Base-by-base conservation (phyloP, 2,797 vertebrate species). In the Pipistrellus pipistrellus region DNA sequence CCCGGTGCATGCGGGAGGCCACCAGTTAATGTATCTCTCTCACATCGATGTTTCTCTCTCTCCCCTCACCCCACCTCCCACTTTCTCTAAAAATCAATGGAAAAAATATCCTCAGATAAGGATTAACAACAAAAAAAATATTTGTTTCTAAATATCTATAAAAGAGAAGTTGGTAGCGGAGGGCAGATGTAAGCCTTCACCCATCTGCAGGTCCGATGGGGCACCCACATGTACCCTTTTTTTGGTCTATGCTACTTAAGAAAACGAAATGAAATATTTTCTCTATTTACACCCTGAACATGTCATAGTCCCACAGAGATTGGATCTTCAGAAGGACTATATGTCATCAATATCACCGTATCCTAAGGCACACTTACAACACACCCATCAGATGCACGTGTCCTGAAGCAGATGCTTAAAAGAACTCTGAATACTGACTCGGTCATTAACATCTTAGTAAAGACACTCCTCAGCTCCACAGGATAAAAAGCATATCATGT, bases 371-470 rank as follows among this genome's bases (percentile, higher is more conserved):
- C 30, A 17, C 15, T 53, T 53, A 25, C 20, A 72, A 93, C 81
- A 38, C 14, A 51, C 38, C 71, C n/a, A 64, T 25, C 23, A n/a
- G 27, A 55, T 53, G 48, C 87, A 46, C 78, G 15, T 68, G 23
- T 77, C 94, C 57, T 77, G n/a, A 87, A 83, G 73, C 80, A 94
- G 72, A 76, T 84, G 17, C 85, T 88, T 81, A 41, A 80, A 88
- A 93, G n/a, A 88, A 38, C 27, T 57, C 46, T 77, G 71, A 77
- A 84, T 66, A 55, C 35, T 88, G 35, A 73, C 21, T 81, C 32
- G 2, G 59, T 41, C 27, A 8, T 80, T 38, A 51, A 78, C 53
- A 55, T 73, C 64, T 87, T 76, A 23, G 51, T 83, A 85, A 91
- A 76, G 48, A 72, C 10, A 10, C 57, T 48, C 14, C 76, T 38